phyloP scores from a whole-genome alignment of 2,797 vertebrate species.

The Anisognathus igniventris region DNA sequence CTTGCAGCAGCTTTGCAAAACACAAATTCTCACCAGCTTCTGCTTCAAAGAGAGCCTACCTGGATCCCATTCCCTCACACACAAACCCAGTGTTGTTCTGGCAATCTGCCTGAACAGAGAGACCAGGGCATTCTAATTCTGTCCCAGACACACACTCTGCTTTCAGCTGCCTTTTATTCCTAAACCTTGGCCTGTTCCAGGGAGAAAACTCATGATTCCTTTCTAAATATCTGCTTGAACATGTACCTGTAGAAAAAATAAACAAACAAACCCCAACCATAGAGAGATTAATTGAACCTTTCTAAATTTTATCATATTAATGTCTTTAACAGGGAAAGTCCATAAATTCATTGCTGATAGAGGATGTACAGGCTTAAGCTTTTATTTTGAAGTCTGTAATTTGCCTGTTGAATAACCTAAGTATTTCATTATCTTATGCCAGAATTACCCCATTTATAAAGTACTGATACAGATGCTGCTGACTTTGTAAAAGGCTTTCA shows the following conservation, averaged over 20 bases:
- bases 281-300: not conserved
- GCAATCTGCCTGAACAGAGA: not conserved
- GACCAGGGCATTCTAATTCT: not conserved
- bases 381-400: not conserved
- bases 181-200: not conserved
- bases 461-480: not conserved
- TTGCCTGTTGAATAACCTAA: not conserved
- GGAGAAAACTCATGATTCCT: not conserved
- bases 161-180: not conserved
- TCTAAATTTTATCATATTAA: not conserved
- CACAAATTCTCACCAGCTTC: not conserved
- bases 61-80: not conserved
- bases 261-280: fast-evolving
- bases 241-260: not conserved
- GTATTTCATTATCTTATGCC: not conserved
- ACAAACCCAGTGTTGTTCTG: not conserved
- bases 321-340: not conserved
- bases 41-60: not conserved
- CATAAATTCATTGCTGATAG: not conserved
- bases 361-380: too few species aligned
- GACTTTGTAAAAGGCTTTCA: not conserved
- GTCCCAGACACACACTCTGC: too few species aligned
- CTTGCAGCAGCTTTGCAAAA: not conserved
- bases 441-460: not conserved
- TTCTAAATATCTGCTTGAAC: not conserved